Evolutionary conservation across 2,113 vertebrate genomes (phyloP).

Genomic region (Bubo scandiacus): DNA sequence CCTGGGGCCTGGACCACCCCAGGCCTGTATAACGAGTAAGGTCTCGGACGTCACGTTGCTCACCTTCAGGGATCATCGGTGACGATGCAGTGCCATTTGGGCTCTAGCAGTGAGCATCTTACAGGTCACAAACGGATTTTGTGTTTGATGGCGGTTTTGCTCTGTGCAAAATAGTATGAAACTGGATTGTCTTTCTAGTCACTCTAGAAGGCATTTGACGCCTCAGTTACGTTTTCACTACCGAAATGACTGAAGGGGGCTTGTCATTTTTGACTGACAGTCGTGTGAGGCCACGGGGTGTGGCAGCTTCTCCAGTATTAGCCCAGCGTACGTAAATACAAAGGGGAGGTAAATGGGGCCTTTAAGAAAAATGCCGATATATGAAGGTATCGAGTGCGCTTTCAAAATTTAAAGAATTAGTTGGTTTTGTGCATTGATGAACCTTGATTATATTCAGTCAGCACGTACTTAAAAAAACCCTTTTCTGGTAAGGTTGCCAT

Average conservation of each 20-base stretch:
- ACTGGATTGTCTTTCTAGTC: neutral
- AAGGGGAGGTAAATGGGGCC: neutral
- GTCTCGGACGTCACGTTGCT: too few relatives aligned
- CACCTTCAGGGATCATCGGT: neutral
- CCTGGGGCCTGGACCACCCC: neutral
- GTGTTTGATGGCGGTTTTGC: neutral
- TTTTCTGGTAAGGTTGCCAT: neutral
- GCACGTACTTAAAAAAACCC: neutral
- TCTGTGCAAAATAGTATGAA: neutral
- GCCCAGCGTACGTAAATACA: neutral
- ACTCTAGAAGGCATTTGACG: too few relatives aligned
- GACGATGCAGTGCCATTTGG: neutral
- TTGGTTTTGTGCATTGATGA: neutral
- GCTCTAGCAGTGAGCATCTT: neutral
- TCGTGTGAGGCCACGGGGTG: neutral
- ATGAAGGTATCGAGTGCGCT: neutral
- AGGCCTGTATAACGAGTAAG: rapidly evolving
- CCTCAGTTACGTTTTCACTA: neutral
- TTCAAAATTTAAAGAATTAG: neutral
- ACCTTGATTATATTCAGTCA: neutral
- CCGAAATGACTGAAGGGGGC: neutral
- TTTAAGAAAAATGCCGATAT: neutral
- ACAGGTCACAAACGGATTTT: neutral
- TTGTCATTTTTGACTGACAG: neutral
- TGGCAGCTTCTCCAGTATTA: neutral